Conservation (phyloP, 2,888 invertebrate genomes). For the Diaphora mendica region DNA sequence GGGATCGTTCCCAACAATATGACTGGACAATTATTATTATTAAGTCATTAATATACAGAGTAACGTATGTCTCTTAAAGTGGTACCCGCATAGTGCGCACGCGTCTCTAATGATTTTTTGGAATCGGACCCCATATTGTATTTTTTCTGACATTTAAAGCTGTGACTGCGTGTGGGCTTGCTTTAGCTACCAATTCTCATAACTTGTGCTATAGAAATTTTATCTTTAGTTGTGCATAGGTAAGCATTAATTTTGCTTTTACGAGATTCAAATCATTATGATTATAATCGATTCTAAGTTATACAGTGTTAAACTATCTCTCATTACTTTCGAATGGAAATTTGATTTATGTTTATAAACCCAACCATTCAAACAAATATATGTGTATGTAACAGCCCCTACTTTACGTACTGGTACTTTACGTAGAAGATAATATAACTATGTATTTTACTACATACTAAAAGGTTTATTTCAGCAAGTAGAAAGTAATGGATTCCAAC, state of each 20-base stretch:
- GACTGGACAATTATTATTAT: slow-evolving; percentile 74
- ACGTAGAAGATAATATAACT: slow-evolving; percentile 10
- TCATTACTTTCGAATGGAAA: slow-evolving; percentile 18
- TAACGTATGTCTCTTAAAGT: slow-evolving; percentile 57
- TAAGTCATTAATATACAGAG: slow-evolving; percentile 71
- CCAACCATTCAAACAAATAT: background rate
- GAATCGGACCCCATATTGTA: slow-evolving; percentile 57
- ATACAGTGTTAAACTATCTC: slow-evolving; percentile 5
- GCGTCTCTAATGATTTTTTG: slow-evolving; percentile 61
- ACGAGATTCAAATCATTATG: background rate
- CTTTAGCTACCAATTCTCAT: slow-evolving; percentile 39
- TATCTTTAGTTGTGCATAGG: background rate
- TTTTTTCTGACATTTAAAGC: slow-evolving; percentile 51
- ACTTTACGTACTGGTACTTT: too few species aligned
- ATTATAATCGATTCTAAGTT: slow-evolving; percentile 20
- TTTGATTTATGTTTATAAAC: slow-evolving; percentile 14
- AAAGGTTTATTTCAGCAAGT: slow-evolving; percentile 36
- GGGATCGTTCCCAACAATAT: slow-evolving; percentile 59
- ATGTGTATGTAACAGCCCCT: background rate
- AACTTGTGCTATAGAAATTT: slow-evolving; percentile 13
- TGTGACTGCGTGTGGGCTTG: slow-evolving; percentile 62
- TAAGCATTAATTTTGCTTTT: slow-evolving; percentile 3
- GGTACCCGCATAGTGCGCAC: slow-evolving; percentile 67
- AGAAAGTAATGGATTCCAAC: slow-evolving; percentile 28
- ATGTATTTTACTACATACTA: slow-evolving; percentile 21